Conservation (phyloP, 2,888 invertebrate genomes). For the Hirtodrosophila cameraria region DNA sequence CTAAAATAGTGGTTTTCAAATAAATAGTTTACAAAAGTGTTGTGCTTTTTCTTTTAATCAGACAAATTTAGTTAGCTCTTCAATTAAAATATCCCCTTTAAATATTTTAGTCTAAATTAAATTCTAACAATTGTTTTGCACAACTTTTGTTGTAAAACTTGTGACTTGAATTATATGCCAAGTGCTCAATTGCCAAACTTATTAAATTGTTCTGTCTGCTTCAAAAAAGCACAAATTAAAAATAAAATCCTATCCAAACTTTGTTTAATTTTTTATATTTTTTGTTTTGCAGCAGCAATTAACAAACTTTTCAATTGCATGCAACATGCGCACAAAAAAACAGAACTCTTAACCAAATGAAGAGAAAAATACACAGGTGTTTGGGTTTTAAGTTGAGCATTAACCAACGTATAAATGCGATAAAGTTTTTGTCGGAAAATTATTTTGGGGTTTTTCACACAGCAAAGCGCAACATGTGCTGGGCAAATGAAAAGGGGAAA, state of each 20-base stretch:
- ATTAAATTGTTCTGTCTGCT: neutral
- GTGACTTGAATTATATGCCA: neutral
- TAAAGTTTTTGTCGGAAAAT: slow-evolving; percentile 25
- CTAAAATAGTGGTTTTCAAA: too few species aligned
- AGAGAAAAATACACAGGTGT: slow-evolving; percentile 28
- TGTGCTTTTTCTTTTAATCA: too few species aligned
- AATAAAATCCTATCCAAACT: slow-evolving; percentile 11
- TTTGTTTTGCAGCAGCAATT: slow-evolving; percentile 36
- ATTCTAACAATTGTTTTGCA: neutral
- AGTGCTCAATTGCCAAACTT: slow-evolving; percentile 1
- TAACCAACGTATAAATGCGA: slow-evolving; percentile 22
- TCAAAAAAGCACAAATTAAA: neutral
- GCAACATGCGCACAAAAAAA: slow-evolving; percentile 8
- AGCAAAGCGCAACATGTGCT: slow-evolving; percentile 7
- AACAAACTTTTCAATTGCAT: slow-evolving; percentile 38
- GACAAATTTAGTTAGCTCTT: too few species aligned
- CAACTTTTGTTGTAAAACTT: slow-evolving; percentile 3
- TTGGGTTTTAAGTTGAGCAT: slow-evolving; percentile 10
- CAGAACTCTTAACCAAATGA: slow-evolving; percentile 7
- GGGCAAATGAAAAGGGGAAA: slow-evolving; percentile 24
- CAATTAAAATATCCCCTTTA: too few species aligned
- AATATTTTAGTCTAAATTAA: too few species aligned
- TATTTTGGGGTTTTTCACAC: slow-evolving; percentile 4
- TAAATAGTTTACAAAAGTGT: too few species aligned
- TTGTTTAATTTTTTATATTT: too few species aligned